phyloP scores from a whole-genome alignment of 2,888 invertebrate species.

The Ellobium chinense region DNA sequence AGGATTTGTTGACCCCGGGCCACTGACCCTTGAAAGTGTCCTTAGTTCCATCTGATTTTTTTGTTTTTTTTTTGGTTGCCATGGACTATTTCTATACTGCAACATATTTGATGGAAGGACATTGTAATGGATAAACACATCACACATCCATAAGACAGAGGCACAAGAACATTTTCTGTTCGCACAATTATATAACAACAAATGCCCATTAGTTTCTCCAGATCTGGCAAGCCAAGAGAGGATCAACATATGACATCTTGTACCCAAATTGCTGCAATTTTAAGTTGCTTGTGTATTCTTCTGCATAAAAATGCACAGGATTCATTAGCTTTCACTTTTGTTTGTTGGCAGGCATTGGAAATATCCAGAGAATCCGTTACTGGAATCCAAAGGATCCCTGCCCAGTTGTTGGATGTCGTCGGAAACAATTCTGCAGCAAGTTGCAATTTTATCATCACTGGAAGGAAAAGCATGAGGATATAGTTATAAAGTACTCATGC shows the following conservation, averaged over 20 bases:
- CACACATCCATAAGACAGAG: too few species aligned
- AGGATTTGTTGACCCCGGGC: constrained; percentile 33
- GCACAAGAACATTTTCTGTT: too few species aligned
- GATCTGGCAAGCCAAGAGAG: too few species aligned
- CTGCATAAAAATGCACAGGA: neutral
- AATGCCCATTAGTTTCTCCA: too few species aligned
- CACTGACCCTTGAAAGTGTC: constrained; percentile 15
- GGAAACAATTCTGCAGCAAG: constrained; percentile 22
- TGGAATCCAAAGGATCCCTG: constrained; percentile 29
- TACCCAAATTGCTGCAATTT: too few species aligned
- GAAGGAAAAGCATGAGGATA: constrained; percentile 32
- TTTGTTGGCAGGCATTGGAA: constrained; percentile 21
- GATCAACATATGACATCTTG: too few species aligned
- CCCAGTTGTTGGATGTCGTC: constrained; percentile 25
- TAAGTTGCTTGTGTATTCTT: too few species aligned
- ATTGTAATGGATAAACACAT: too few species aligned
- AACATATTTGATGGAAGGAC: neutral
- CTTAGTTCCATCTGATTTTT: neutral
- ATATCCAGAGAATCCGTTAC: neutral
- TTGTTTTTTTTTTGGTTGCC: neutral
- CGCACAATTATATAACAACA: too few species aligned
- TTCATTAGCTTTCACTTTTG: constrained; percentile 7
- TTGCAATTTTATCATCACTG: constrained; percentile 27
- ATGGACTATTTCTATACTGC: neutral
- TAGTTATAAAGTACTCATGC: constrained; percentile 29